Base-by-base conservation (phyloP, 2,797 vertebrate genomes). In the Paguma larvata region DNA sequence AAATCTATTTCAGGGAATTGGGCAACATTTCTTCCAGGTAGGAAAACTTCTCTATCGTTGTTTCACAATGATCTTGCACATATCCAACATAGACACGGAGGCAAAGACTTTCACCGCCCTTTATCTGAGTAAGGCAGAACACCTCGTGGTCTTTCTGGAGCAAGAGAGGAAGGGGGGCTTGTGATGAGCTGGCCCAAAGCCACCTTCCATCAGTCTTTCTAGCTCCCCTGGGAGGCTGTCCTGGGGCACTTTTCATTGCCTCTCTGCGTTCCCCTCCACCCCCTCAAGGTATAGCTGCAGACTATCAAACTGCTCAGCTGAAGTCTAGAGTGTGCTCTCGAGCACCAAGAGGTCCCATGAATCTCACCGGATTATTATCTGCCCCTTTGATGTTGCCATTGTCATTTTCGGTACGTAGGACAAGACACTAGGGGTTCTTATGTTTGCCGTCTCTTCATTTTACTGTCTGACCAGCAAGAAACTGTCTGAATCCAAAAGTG, bases 61-160 rank as follows among this genome's bases (percentile, higher is more conserved):
- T 0, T 1, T 10, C 25, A 0, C 4, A 16, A 7, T 41, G 19
- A 38, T 25, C 46, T 90, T 48, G 9, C 30, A 27, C 1, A 0
- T n/a, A 53, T 23, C 32, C 19, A 63, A 63, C 11, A 2, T 2
- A 25, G 56, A 1, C 30, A 8, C 3, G 3, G 5, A 11, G 1
- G 23, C 18, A 75, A 14, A 85, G 3, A 4, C 2, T 44, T 7
- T 41, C 10, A 32, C 12, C 32, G 2, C 6, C 12, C 3, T 34
- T 79, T 38, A 14, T 34, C 6, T 62, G 56, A 73, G 13, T 51
- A 15, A 21, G 34, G 12, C 5, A 77, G 59, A 93, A 30, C 25
- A 72, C 41, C 21, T 21, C 30, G 10, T 4, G 32, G 38, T 38
- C 8, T 19, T 1, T 56, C 27, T 41, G 18, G 48, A 63, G 23